Evolutionary conservation across 2,888 invertebrate species (phyloP).

Genomic region (Steinernema carpocapsae): DNA sequence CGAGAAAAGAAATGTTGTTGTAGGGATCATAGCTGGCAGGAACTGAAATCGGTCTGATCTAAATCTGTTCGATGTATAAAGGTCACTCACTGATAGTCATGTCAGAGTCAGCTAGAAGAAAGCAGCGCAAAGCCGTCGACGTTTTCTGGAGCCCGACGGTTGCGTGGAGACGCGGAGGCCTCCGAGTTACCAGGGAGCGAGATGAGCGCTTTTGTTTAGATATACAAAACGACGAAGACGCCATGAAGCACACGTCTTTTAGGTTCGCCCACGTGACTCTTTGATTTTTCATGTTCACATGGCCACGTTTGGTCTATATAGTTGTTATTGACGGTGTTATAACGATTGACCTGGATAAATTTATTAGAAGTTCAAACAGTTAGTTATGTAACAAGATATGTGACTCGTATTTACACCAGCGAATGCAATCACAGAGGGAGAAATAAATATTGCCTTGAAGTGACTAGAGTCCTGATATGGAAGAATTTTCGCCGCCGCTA

Average conservation of each 20-base stretch:
- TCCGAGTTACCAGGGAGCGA: neutral
- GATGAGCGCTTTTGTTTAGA: neutral
- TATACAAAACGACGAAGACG: neutral
- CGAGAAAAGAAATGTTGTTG: slow-evolving; percentile 57
- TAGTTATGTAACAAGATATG: neutral
- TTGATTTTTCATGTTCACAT: neutral
- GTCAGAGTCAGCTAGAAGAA: neutral
- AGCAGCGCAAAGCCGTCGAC: neutral
- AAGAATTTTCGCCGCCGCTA: neutral
- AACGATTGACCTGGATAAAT: too few relatives aligned
- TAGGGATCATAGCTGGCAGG: slow-evolving; percentile 53
- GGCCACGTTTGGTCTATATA: too few relatives aligned
- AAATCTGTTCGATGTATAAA: neutral
- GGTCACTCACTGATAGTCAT: slow-evolving; percentile 23
- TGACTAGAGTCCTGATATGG: slow-evolving; percentile 20
- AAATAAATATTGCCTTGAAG: neutral
- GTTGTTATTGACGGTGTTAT: too few relatives aligned
- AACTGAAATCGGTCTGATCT: slow-evolving; percentile 42
- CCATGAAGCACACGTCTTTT: neutral
- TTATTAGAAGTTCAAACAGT: neutral
- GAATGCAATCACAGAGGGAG: slow-evolving; percentile 11
- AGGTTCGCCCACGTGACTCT: neutral
- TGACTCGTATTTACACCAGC: slow-evolving; percentile 19
- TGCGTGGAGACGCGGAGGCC: slow-evolving; percentile 11
- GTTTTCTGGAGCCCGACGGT: neutral